Conservation (phyloP, 2,113 vertebrate species). For the Heptranchias perlo region DNA sequence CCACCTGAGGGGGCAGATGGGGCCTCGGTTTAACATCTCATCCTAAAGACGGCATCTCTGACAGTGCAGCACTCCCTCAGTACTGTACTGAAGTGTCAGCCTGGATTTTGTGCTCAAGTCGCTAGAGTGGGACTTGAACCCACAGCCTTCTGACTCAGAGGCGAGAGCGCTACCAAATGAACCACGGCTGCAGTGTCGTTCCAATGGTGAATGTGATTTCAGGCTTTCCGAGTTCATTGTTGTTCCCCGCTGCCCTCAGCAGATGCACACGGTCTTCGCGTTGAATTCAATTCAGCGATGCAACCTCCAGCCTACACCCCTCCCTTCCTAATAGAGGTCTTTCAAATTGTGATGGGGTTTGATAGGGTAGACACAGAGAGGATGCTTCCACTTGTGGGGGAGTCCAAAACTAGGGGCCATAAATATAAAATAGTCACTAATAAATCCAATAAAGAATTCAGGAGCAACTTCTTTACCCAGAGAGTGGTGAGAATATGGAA, state of each 20-base stretch:
- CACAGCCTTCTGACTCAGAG: too few species aligned
- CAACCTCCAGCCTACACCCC: background rate
- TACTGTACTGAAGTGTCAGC: too few species aligned
- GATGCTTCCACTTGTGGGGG: background rate
- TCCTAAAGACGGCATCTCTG: too few species aligned
- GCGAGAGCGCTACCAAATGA: too few species aligned
- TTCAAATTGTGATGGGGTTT: background rate
- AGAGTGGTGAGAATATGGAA: background rate
- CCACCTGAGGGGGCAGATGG: too few species aligned
- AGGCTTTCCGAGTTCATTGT: background rate
- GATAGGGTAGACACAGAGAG: background rate
- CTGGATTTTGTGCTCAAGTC: too few species aligned
- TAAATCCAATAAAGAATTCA: background rate
- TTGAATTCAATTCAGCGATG: too few species aligned
- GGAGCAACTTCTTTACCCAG: background rate
- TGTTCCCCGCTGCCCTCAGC: background rate
- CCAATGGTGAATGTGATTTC: background rate
- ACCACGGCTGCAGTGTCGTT: too few species aligned
- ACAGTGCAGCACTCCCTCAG: too few species aligned
- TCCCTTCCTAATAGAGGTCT: background rate
- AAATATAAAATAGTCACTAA: background rate
- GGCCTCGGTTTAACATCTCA: too few species aligned
- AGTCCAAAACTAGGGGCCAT: background rate
- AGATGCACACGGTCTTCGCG: background rate
- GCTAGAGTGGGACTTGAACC: too few species aligned